Evolutionary conservation across 2,113 vertebrate species (phyloP).

Genomic region (Martes martes): DNA sequence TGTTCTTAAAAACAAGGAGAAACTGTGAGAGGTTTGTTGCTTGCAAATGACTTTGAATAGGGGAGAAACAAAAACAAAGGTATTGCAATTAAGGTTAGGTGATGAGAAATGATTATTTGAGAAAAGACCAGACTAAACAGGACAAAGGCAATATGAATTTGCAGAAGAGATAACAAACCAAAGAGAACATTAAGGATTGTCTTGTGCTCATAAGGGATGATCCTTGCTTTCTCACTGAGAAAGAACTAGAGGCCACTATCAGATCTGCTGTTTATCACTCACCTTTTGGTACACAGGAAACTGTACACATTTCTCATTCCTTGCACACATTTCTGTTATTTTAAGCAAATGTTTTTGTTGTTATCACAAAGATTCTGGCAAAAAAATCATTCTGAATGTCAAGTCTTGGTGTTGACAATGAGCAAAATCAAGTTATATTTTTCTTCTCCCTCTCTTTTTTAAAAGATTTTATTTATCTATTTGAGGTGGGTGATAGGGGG

Average conservation of each 20-base stretch:
- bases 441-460: background rate
- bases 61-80: background rate
- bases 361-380: background rate
- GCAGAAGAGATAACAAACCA: background rate
- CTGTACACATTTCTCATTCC: background rate
- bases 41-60: background rate
- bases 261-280: background rate
- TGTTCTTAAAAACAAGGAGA: background rate
- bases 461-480: background rate
- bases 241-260: background rate
- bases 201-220: background rate
- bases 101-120: background rate
- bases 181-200: background rate
- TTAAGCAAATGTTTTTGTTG: background rate
- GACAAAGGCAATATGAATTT: background rate
- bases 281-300: background rate
- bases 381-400: background rate
- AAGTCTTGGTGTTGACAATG: background rate
- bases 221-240: background rate
- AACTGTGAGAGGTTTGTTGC: background rate
- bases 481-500: too few relatives aligned
- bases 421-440: background rate
- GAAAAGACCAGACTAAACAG: background rate
- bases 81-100: background rate
- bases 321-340: background rate